Conservation (phyloP, 2,113 vertebrate genomes). For the Lophura nycthemera region DNA sequence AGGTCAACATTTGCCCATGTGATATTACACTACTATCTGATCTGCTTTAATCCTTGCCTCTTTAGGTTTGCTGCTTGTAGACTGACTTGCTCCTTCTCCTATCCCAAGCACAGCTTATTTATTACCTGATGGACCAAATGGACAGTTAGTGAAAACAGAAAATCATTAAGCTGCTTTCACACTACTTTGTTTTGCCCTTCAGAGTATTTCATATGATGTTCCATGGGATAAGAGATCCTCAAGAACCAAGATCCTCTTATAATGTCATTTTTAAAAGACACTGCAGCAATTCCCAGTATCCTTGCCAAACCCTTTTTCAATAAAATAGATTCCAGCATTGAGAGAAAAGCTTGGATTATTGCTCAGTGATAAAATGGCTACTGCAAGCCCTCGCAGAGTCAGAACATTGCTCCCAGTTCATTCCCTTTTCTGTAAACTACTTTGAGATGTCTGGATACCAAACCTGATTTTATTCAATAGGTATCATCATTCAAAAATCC, state of each 20-base stretch:
- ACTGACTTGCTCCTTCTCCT: not conserved
- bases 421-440: constrained; percentile 14
- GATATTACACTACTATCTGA: not conserved
- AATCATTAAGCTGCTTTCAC: not conserved
- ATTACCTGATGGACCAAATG: constrained; percentile 19
- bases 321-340: constrained; percentile 47
- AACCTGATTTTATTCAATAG: not conserved
- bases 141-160: not conserved
- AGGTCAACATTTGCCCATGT: not conserved
- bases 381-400: constrained; percentile 14
- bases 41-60: constrained; percentile 28
- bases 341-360: constrained; percentile 52
- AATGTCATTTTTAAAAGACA: constrained; percentile 27
- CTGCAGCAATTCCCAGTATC: constrained; percentile 6
- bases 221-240: not conserved
- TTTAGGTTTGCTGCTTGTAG: not conserved
- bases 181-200: constrained; percentile 13
- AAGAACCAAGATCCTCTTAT: constrained; percentile 16
- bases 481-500: not conserved
- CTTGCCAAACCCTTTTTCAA: constrained; percentile 45
- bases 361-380: constrained; percentile 36
- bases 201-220: not conserved
- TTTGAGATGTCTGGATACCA: not conserved
- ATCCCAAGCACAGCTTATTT: not conserved
- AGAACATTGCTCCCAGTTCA: constrained; percentile 35